Evolutionary conservation across 2,113 vertebrate species (phyloP).

Genomic region (Vicugna pacos): DNA sequence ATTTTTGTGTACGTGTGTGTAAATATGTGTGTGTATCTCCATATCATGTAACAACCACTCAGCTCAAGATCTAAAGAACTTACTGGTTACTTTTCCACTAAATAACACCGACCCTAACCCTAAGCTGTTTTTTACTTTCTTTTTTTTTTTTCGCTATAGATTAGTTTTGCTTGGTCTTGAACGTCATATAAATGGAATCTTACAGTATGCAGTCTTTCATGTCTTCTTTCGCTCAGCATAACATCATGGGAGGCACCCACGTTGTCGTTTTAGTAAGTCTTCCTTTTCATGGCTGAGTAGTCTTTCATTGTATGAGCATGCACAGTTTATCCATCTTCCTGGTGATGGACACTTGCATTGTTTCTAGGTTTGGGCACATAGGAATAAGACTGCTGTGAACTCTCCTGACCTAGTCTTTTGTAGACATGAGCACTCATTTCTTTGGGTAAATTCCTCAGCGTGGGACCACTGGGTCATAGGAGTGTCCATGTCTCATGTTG

Average conservation of each 20-base stretch:
- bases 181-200: not conserved
- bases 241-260: not conserved
- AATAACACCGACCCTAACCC: not conserved
- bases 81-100: not conserved
- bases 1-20: not conserved
- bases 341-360: not conserved
- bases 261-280: not conserved
- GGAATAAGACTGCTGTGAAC: not conserved
- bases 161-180: conserved; percentile 19
- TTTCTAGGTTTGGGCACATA: not conserved
- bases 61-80: not conserved
- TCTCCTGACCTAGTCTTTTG: not conserved
- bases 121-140: not conserved
- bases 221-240: not conserved
- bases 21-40: not conserved
- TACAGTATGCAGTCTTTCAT: not conserved
- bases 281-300: not conserved
- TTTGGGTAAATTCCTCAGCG: not conserved
- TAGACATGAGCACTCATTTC: not conserved
- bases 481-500: not conserved
- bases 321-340: not conserved
- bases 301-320: not conserved
- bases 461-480: not conserved
- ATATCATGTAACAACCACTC: not conserved
- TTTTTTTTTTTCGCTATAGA: not conserved